Percentiles rank a stretch among this genome's conserved stretches.
Evolutionary conservation across 1,140 invertebrate species (phyloP).

Genomic region (Apis laboriosa): DNA sequence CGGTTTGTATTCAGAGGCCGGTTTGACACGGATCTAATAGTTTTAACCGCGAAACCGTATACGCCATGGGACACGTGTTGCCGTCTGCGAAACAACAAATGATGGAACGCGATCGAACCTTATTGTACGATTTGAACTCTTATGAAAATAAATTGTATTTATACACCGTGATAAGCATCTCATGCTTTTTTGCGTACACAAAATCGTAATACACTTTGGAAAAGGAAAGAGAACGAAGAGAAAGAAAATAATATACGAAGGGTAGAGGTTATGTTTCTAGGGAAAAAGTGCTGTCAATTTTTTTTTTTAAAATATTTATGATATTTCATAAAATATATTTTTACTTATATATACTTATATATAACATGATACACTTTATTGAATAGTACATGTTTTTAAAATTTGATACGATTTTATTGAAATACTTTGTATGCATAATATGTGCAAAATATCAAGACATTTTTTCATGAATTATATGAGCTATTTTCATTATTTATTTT

Average conservation of each 20-base stretch:
- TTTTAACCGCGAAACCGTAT: constrained; percentile 67
- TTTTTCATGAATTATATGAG: background rate
- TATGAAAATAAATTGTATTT: constrained; percentile 7
- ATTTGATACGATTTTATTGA: background rate
- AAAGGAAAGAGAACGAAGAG: background rate
- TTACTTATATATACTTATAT: too few relatives aligned
- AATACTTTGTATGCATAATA: background rate
- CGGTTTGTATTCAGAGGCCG: constrained; percentile 48
- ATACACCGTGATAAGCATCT: constrained; percentile 13
- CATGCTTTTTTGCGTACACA: background rate
- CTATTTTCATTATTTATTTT: constrained; percentile 28
- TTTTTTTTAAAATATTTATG: too few relatives aligned
- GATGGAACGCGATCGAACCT: constrained; percentile 33
- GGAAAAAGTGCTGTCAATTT: too few relatives aligned
- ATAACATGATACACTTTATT: too few relatives aligned
- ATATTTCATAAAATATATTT: too few relatives aligned
- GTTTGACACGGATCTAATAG: constrained; percentile 60
- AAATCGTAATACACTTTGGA: background rate
- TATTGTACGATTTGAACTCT: constrained; percentile 17
- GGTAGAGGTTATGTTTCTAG: background rate
- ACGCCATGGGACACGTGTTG: constrained; percentile 49
- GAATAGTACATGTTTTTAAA: background rate
- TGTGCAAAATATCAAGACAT: background rate
- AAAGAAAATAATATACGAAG: background rate
- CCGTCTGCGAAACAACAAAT: constrained; percentile 22